These are phyloP conservation scores for Laspeyria flexula DNA, from an alignment of 2,888 invertebrate genomes.

Conservation along the genomic window DNA sequence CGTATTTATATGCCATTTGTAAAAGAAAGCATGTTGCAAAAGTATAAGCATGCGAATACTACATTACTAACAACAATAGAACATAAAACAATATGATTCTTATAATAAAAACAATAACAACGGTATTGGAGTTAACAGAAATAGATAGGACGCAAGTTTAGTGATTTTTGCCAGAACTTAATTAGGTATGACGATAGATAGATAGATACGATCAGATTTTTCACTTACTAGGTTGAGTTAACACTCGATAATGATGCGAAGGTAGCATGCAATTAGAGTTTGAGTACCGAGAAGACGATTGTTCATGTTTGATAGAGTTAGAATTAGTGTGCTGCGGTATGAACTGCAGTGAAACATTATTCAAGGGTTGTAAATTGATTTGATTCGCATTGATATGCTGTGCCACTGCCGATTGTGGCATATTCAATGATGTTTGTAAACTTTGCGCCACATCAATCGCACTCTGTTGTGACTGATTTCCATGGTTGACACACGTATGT, in stretches of 20 bases:
- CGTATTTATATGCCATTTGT: not conserved
- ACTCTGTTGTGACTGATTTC: slow-evolving; percentile 63
- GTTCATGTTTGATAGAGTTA: slow-evolving; percentile 66
- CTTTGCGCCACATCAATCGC: slow-evolving; percentile 68
- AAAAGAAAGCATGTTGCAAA: not conserved
- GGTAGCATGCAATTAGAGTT: slow-evolving; percentile 69
- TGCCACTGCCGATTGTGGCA: slow-evolving; percentile 62
- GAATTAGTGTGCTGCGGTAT: slow-evolving; percentile 60
- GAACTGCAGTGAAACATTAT: slow-evolving; percentile 67
- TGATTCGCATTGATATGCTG: slow-evolving; percentile 64
- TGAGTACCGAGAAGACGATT: slow-evolving; percentile 64
- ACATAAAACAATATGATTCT: not conserved
- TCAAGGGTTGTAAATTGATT: slow-evolving; percentile 67
- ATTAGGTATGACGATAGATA: not conserved
- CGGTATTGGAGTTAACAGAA: not conserved
- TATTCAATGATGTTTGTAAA: slow-evolving; percentile 71
- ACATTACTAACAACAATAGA: not conserved
- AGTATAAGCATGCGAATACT: not conserved
- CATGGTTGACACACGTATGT: slow-evolving; percentile 68
- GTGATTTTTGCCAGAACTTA: no score
- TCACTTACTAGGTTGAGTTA: slow-evolving; percentile 76
- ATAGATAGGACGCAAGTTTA: not conserved
- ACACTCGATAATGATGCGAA: slow-evolving; percentile 71
- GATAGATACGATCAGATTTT: not conserved
- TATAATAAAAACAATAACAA: not conserved